A percentile compares a stretch with the other conserved stretches of the same genome.
phyloP scores from a whole-genome alignment of 2,797 vertebrate genomes.

The Nothura maculosa region DNA sequence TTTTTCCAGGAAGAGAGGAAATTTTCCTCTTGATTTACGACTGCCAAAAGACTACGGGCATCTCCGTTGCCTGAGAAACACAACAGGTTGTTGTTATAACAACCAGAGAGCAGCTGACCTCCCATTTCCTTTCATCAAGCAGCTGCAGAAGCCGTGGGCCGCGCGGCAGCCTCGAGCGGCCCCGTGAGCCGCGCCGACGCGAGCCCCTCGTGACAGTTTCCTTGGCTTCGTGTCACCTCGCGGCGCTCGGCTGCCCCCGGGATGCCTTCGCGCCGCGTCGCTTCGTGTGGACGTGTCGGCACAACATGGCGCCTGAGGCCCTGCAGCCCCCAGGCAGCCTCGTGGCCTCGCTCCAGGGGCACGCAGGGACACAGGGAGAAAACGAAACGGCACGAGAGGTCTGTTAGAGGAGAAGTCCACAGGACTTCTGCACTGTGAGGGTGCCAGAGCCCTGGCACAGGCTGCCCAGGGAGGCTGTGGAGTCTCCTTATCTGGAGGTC shows the following conservation, averaged over 20 bases:
- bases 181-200: neutral
- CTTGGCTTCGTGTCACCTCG: slow-evolving; percentile 63
- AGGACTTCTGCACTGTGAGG: too few species aligned
- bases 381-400: accelerated
- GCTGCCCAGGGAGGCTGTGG: too few species aligned
- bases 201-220: slow-evolving; percentile 15
- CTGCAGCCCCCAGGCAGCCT: slow-evolving; percentile 51
- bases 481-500: too few species aligned
- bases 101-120: slow-evolving; percentile 51
- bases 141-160: slow-evolving; percentile 10
- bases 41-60: slow-evolving; percentile 37
- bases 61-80: slow-evolving; percentile 54
- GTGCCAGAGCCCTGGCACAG: too few species aligned
- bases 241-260: slow-evolving; percentile 28
- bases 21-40: neutral
- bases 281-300: too few species aligned
- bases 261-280: too few species aligned
- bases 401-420: neutral
- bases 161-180: slow-evolving; percentile 23
- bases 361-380: neutral
- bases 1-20: slow-evolving; percentile 49
- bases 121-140: neutral
- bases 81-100: slow-evolving; percentile 62
- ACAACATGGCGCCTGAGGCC: neutral
- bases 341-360: neutral